Evolutionary conservation across 2,888 invertebrate species (phyloP).

Genomic region (Rhamnusium bicolor): DNA sequence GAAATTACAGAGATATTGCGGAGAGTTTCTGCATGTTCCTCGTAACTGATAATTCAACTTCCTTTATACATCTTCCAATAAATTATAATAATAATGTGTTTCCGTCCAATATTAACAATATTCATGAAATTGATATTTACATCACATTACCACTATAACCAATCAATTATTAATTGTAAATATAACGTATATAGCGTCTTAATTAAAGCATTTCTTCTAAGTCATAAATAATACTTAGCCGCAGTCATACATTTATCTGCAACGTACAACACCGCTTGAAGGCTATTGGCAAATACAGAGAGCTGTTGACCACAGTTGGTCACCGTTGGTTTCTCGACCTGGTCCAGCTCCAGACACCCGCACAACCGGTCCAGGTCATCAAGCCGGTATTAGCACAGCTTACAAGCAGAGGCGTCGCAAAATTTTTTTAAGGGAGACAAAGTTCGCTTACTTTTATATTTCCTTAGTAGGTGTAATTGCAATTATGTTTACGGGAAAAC

Average conservation of each 20-base stretch:
- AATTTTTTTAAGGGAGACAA: background rate
- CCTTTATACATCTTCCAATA: background rate
- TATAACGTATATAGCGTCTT: background rate
- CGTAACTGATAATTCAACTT: no score
- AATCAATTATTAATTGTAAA: background rate
- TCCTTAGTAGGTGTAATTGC: no score
- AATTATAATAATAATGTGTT: background rate
- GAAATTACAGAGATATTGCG: no score
- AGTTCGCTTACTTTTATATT: background rate
- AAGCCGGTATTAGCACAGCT: conserved; percentile 28
- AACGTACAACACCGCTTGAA: background rate
- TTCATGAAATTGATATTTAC: background rate
- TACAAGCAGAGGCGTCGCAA: conserved; percentile 7
- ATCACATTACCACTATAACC: background rate
- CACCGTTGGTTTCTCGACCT: conserved; percentile 48
- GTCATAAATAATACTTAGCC: background rate
- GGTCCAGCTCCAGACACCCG: conserved; percentile 58
- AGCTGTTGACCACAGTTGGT: conserved; percentile 47
- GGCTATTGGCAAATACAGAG: conserved; percentile 17
- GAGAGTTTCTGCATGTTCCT: no score
- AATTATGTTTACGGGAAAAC: no score
- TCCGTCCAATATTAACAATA: background rate
- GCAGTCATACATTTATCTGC: conserved; percentile 1
- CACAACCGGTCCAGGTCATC: conserved; percentile 57
- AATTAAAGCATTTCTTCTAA: background rate